Percentiles rank a stretch among this genome's conserved stretches.
Evolutionary conservation across 2,113 vertebrate genomes (phyloP).

Genomic region (Xenopus borealis): DNA sequence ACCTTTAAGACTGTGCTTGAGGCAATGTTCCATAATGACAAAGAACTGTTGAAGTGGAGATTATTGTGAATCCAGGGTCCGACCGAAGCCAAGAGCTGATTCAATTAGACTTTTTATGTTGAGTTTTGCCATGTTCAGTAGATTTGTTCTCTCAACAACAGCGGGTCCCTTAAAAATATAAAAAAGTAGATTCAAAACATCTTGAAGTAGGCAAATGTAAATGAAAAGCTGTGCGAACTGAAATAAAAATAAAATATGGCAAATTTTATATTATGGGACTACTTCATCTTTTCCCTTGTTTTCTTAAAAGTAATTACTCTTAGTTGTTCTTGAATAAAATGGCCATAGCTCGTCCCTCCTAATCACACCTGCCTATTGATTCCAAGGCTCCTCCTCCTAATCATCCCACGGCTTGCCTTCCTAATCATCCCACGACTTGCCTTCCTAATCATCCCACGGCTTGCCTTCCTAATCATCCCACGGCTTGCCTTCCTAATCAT

Average conservation of each 20-base stretch:
- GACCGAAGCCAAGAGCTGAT: conserved; percentile 91
- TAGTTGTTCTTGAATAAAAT: too few species aligned
- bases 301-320: neutral
- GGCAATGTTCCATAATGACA: conserved; percentile 97
- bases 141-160: conserved; percentile 90
- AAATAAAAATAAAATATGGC: neutral
- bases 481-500: too few species aligned
- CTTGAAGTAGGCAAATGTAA: neutral
- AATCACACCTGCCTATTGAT: too few species aligned
- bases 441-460: too few species aligned
- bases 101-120: conserved; percentile 97
- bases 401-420: too few species aligned
- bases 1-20: conserved; percentile 98
- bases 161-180: conserved; percentile 76
- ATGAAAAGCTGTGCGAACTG: neutral
- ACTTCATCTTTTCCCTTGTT: neutral
- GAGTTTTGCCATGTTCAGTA: conserved; percentile 95
- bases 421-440: too few species aligned
- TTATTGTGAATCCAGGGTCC: conserved; percentile 97
- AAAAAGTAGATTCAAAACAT: neutral
- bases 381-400: too few species aligned
- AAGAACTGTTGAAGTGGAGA: conserved; percentile 98
- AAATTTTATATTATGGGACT: neutral
- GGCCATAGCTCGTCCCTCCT: too few species aligned
- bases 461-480: too few species aligned